Evolutionary conservation across 2,888 invertebrate species (phyloP), one percentile per base, ranked within the genome.

Genomic region (Xylocampa areola): DNA sequence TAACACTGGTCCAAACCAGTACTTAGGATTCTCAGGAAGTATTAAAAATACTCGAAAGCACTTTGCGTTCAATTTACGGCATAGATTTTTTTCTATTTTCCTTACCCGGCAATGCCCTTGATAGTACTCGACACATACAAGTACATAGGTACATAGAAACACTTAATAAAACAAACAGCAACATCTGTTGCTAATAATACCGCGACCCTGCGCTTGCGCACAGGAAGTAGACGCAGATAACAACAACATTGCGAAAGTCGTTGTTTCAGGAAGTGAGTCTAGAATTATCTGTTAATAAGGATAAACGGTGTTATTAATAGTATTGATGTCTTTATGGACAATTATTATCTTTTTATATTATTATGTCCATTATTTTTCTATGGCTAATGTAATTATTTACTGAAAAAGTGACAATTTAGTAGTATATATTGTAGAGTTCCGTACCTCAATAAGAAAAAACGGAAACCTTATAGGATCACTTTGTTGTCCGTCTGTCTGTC

Each of bases 81-180:
- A 4, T 35, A 3, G 27, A 1, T 10, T 25, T 32, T 11, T 60
- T 16, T 39, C 23, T 23, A 8, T 55, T 41, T 13, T 13, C 11
- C 14, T 36, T 50, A 21, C 35, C n/a, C 51, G 36, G 11, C 6
- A 4, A 30, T 51, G 19, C 17, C 44, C 53, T 63, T 68, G 53
- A 23, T 13, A 67, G 36, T 39, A 23, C 37, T 14, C 14, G 32
- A 32, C 30, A 32, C 32, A 44, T 14, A 40, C 3, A 5, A 25
- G 5, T 2, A 5, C 5, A 21, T 5, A 21, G 21, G 27, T 40
- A 40, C n/a, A 40, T 39, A 39, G 25, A 39, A 27, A 53, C 45
- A 62, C 53, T 68, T 53, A 68, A 50, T 68, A 68, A 68, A 68
- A 64, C 69, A 64, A 64, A 64, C 64, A 69, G 30, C 30, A 54